Evolutionary conservation across 2,797 vertebrate species (phyloP).

Genomic region (Neomorphus geoffroyi): DNA sequence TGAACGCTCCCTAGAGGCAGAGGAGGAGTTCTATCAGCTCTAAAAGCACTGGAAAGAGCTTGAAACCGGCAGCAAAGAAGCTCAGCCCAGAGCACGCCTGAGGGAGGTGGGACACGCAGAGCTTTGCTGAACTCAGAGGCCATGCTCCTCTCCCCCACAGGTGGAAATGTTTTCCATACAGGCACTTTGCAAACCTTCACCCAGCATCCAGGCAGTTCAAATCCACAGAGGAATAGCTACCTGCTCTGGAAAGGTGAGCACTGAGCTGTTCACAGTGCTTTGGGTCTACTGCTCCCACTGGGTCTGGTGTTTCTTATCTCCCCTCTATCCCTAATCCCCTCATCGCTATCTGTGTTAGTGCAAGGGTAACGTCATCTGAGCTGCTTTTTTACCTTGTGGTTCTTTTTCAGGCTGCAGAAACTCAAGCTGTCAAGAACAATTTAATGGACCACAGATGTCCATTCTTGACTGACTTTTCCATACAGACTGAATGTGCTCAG

Average conservation of each 20-base stretch:
- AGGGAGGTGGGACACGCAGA: rapidly evolving
- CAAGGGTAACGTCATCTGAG: neutral
- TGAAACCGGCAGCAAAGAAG: neutral
- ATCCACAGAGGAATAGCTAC: neutral
- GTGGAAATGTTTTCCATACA: neutral
- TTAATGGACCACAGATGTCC: conserved; percentile 43
- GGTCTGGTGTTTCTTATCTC: neutral
- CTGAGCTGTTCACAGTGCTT: neutral
- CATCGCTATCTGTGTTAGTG: neutral
- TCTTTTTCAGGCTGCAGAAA: conserved; percentile 22
- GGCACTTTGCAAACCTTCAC: neutral
- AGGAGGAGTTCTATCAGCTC: neutral
- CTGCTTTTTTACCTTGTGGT: neutral
- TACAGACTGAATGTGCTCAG: neutral
- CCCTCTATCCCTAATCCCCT: neutral
- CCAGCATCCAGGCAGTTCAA: neutral
- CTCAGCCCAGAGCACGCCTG: neutral
- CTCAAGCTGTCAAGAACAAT: conserved; percentile 45
- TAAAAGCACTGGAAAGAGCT: neutral
- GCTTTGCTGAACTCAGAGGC: rapidly evolving
- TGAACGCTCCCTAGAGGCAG: neutral
- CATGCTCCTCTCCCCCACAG: neutral
- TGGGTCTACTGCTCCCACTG: neutral
- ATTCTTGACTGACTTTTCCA: neutral
- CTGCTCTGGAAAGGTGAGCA: conserved; percentile 13